Evolutionary conservation across 2,888 invertebrate genomes (phyloP), one percentile per base, ranked within the genome.

Genomic region (Osmoderma eremita): DNA sequence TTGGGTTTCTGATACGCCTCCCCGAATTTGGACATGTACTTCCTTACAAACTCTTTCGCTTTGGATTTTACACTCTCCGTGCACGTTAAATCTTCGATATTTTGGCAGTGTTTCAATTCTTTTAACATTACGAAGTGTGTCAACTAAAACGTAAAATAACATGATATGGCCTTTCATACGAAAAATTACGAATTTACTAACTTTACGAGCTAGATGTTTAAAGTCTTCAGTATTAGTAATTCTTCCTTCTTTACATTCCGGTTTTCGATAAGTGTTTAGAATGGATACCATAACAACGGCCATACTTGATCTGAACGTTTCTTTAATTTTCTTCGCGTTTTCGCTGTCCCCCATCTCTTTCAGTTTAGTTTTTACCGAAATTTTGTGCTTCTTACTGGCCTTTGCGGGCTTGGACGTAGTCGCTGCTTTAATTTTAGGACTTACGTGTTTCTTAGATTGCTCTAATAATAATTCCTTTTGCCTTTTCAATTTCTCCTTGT

Each of bases 21-120:
- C 0, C 95, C 96, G 82, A 94, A 97, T 82, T 96, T 96, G 20
- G 90, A 90, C 98, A 98, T 98, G 83, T 98, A 98, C 80, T 96
- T 97, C 78, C 89, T 90, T 65, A 98, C 94, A 81, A 95, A 98
- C 82, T 95, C 97, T 80, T 93, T 93, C 17, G 97, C 95, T 83
- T 98, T 98, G 74, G 92, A 90, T 75, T 95, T 94, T 5, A 98
- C 97, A 67, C 94, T 94, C 73, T 95, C 94, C 39, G 93, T 95
- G 75, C 94, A 94, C 61, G 92, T 89, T 56, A 96, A 83, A 75
- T 95, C 94, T 71, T 94, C 93, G 1, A 93, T 91, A 48, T 90
- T 90, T 70, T 91, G 90, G 78, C 95, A 93, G 81, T 97, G 94
- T 80, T 95, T 96, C 80, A 97, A 82, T 83, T 98, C 97, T 82